phyloP scores from a whole-genome alignment of 2,113 vertebrate genomes.

The Ia io region DNA sequence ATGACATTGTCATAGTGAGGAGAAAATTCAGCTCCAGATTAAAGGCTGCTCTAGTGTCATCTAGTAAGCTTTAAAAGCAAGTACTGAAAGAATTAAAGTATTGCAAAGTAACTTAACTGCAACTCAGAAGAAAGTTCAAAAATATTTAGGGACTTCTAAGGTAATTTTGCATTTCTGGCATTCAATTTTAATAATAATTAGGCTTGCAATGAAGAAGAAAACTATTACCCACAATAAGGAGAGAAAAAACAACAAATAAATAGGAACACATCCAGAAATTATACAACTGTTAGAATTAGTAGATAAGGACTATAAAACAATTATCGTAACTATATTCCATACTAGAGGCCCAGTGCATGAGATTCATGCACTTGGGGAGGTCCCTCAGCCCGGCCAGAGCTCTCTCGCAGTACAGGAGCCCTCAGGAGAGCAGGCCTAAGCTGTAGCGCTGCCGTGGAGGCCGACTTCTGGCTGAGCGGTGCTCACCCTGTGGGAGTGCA shows the following conservation, averaged over 20 bases:
- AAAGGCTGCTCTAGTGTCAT: not conserved
- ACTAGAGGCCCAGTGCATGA: not conserved
- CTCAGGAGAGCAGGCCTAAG: too few relatives aligned
- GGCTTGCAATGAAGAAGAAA: not conserved
- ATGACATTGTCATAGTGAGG: not conserved
- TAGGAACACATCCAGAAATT: not conserved
- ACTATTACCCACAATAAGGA: not conserved
- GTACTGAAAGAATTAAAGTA: not conserved
- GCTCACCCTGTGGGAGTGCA: too few relatives aligned
- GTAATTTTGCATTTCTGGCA: not conserved
- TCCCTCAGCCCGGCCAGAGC: too few relatives aligned
- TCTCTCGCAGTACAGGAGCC: too few relatives aligned
- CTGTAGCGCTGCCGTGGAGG: too few relatives aligned
- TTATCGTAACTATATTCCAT: not conserved
- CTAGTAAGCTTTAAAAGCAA: not conserved
- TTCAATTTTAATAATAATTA: not conserved
- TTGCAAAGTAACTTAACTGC: slow-evolving; percentile 5
- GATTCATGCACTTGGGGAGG: too few relatives aligned
- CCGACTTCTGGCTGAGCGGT: too few relatives aligned
- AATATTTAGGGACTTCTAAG: not conserved
- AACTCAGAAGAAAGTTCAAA: slow-evolving; percentile 22
- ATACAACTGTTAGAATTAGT: not conserved
- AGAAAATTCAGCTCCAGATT: not conserved
- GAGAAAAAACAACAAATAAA: not conserved
- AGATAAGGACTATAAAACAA: not conserved